Conservation (phyloP, 2,888 invertebrate genomes). For the Hydropsyche betteni region DNA sequence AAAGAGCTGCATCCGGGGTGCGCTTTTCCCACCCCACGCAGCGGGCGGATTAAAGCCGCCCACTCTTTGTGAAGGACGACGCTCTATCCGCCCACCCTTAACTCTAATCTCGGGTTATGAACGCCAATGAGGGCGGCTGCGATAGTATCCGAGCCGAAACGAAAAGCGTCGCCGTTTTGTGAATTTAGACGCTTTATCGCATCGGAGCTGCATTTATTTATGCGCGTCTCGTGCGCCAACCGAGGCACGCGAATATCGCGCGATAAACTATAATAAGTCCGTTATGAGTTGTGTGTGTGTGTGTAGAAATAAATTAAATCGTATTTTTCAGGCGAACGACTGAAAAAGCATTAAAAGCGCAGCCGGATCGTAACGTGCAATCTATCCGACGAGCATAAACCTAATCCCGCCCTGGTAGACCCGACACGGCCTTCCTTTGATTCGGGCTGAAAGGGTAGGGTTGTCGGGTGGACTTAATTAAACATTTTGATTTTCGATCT, state of each 20-base stretch:
- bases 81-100: conserved; percentile 29
- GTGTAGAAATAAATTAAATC: conserved; percentile 15
- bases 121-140: conserved; percentile 31
- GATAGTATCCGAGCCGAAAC: conserved; percentile 13
- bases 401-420: conserved; percentile 40
- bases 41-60: conserved; percentile 34
- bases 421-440: conserved; percentile 38
- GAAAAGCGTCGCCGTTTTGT: background rate
- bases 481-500: too few relatives aligned
- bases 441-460: conserved; percentile 13
- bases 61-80: conserved; percentile 44
- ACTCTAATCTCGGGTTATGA: conserved; percentile 30
- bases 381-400: conserved; percentile 43
- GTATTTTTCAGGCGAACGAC: conserved; percentile 33
- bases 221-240: background rate
- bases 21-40: background rate
- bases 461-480: background rate
- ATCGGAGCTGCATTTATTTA: conserved; percentile 13
- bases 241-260: conserved; percentile 2
- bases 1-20: too few relatives aligned
- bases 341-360: conserved; percentile 43
- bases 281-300: background rate
- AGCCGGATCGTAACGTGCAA: conserved; percentile 37
- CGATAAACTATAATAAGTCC: background rate
- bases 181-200: background rate